A percentile compares a stretch with the other conserved stretches of the same genome.
phyloP scores from a whole-genome alignment of 2,797 vertebrate genomes.

The Macrochelys suwanniensis region DNA sequence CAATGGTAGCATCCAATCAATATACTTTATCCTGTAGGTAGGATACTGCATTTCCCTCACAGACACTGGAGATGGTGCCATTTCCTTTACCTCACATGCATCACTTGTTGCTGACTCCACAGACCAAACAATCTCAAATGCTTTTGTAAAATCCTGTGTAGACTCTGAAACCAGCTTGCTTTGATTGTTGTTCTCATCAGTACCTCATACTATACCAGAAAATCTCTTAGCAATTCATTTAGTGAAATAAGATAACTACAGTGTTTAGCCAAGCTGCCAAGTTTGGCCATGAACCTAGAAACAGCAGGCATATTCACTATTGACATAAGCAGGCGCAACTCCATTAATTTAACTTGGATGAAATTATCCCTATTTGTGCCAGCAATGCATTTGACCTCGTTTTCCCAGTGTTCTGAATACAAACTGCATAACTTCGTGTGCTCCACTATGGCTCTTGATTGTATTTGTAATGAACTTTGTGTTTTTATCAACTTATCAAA shows the following conservation, averaged over 20 bases:
- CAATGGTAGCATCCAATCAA: slow-evolving; percentile 26
- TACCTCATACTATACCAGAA: background rate
- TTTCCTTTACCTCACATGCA: background rate
- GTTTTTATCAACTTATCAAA: slow-evolving; percentile 65
- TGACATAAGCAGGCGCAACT: background rate
- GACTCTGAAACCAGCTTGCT: slow-evolving; percentile 23
- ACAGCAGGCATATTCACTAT: background rate
- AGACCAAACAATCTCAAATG: background rate
- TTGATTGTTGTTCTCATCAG: slow-evolving; percentile 38
- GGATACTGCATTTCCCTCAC: slow-evolving; percentile 31
- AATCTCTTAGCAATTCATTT: background rate
- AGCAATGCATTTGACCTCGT: slow-evolving; percentile 6
- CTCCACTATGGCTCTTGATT: slow-evolving; percentile 48
- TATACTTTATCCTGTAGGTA: background rate
- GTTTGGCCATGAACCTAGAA: background rate
- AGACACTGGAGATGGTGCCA: background rate
- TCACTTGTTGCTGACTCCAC: slow-evolving; percentile 19
- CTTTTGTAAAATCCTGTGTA: slow-evolving; percentile 9
- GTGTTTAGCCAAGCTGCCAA: slow-evolving; percentile 33
- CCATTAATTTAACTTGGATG: background rate
- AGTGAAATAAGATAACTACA: background rate
- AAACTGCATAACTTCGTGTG: slow-evolving; percentile 22
- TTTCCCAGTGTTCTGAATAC: slow-evolving; percentile 33
- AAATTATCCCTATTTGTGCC: slow-evolving; percentile 12
- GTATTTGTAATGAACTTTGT: slow-evolving; percentile 10